Evolutionary conservation across 35 echinoderm and acorn worm genomes (phyloP).

Genomic region (Stichopus chloronotus): DNA sequence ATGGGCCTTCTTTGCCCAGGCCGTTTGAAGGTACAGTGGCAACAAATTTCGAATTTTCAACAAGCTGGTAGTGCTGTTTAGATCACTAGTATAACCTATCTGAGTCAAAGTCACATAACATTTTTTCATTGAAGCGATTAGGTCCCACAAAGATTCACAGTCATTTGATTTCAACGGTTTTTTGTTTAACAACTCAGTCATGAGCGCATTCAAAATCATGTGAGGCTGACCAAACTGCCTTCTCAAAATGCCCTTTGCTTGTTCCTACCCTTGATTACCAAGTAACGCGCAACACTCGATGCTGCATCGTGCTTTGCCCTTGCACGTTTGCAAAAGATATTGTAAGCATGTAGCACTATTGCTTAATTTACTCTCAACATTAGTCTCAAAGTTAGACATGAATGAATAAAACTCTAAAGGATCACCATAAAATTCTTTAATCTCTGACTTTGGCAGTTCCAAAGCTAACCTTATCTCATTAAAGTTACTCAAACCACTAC

Average conservation of each 20-base stretch:
- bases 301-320: slow-evolving; percentile 25
- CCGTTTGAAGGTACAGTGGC: slow-evolving; percentile 31
- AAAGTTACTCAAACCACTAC: slow-evolving; percentile 25
- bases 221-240: slow-evolving; percentile 55
- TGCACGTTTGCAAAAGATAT: slow-evolving; percentile 21
- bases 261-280: slow-evolving; percentile 28
- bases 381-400: slow-evolving; percentile 60
- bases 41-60: slow-evolving; percentile 20
- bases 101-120: slow-evolving; percentile 50
- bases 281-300: slow-evolving; percentile 37
- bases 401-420: slow-evolving; percentile 36
- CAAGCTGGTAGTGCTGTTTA: slow-evolving; percentile 26
- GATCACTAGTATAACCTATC: slow-evolving; percentile 52
- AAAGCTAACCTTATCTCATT: slow-evolving; percentile 45
- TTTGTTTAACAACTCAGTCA: slow-evolving; percentile 8
- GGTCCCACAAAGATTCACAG: slow-evolving; percentile 44
- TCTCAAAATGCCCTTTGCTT: slow-evolving; percentile 35
- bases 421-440: slow-evolving; percentile 39
- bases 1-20: slow-evolving; percentile 48
- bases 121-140: slow-evolving; percentile 60
- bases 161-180: slow-evolving; percentile 42
- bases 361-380: slow-evolving; percentile 22
- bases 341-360: slow-evolving; percentile 5
- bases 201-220: slow-evolving; percentile 25
- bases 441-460: slow-evolving; percentile 40